These are phyloP conservation scores for Drosophila watanabei DNA, from an alignment of 1,140 invertebrate species.

Conservation along the genomic window DNA sequence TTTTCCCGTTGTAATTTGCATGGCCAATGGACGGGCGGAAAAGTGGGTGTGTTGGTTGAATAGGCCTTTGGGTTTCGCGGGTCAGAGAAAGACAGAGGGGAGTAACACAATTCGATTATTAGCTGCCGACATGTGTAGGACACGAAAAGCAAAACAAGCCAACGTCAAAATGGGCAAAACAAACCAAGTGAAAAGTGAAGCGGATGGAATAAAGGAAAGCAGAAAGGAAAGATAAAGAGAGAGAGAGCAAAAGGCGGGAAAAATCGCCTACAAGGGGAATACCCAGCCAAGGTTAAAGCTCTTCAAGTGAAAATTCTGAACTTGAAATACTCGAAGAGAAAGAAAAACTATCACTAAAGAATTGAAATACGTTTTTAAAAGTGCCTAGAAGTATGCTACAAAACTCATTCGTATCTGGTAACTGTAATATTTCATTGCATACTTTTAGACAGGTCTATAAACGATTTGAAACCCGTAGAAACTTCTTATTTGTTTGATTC, in stretches of 20 bases:
- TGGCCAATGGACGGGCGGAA: conserved; percentile 19
- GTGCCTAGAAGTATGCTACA: neutral
- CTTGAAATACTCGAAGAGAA: conserved; percentile 1
- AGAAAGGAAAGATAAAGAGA: neutral
- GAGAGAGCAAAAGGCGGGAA: conserved; percentile 11
- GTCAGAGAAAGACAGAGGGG: conserved; percentile 10
- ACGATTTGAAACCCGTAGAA: neutral
- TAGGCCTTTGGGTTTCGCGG: conserved; percentile 10
- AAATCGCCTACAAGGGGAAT: conserved; percentile 18
- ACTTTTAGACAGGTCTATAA: neutral
- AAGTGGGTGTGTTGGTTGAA: neutral
- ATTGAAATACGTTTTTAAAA: neutral
- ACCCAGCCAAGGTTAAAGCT: conserved; percentile 1
- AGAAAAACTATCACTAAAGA: neutral
- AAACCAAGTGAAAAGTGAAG: conserved; percentile 10
- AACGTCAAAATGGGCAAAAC: conserved; percentile 25
- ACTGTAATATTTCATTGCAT: neutral
- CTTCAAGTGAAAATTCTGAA: conserved; percentile 13
- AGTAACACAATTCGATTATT: conserved; percentile 68
- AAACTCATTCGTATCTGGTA: neutral
- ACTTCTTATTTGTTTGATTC: neutral
- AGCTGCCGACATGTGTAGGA: conserved; percentile 52
- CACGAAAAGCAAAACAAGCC: conserved; percentile 42
- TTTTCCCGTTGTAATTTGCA: conserved; percentile 41
- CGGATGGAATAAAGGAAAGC: neutral